Evolutionary conservation across 2,888 invertebrate genomes (phyloP).

Genomic region (Drosophila paranaensis): DNA sequence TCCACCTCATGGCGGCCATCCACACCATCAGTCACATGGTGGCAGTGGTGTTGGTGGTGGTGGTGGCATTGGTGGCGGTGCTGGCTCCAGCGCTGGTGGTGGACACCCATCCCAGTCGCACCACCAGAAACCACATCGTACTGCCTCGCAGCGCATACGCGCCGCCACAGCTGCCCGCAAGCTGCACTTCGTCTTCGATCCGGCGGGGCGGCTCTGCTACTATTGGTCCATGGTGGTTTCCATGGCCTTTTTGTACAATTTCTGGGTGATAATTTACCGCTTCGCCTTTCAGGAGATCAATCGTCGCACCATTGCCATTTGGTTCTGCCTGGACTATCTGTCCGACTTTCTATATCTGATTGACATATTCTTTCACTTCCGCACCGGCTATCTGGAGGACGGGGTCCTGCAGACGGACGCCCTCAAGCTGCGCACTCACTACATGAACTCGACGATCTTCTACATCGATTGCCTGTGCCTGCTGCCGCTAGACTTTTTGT

Average conservation of each 20-base stretch:
- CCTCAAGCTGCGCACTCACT: constrained; percentile 96
- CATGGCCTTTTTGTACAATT: constrained; percentile 97
- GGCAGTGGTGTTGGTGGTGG: constrained; percentile 36
- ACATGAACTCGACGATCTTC: constrained; percentile 98
- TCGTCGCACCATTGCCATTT: constrained; percentile 95
- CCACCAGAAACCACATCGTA: constrained; percentile 78
- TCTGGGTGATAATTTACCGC: constrained; percentile 99
- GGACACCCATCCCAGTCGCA: constrained; percentile 54
- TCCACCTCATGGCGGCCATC: constrained; percentile 63
- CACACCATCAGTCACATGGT: constrained; percentile 65
- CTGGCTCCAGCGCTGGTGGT: constrained; percentile 1
- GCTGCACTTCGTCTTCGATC: constrained; percentile 99
- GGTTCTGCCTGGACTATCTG: constrained; percentile 98
- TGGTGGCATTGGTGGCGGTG: constrained; percentile 14
- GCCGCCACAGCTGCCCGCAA: constrained; percentile 85
- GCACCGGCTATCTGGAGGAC: constrained; percentile 98
- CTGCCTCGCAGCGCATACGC: constrained; percentile 83
- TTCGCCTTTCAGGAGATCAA: constrained; percentile 99
- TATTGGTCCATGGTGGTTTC: constrained; percentile 99
- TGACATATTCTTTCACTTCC: constrained; percentile 98
- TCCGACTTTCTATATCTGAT: constrained; percentile 98
- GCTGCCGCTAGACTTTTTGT: constrained; percentile 98
- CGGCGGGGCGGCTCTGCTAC: constrained; percentile 97
- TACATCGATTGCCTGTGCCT: constrained; percentile 99
- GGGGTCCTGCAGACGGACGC: constrained; percentile 98